Base-by-base conservation (phyloP, 2,113 vertebrate genomes). In the Gallinago undulata region DNA sequence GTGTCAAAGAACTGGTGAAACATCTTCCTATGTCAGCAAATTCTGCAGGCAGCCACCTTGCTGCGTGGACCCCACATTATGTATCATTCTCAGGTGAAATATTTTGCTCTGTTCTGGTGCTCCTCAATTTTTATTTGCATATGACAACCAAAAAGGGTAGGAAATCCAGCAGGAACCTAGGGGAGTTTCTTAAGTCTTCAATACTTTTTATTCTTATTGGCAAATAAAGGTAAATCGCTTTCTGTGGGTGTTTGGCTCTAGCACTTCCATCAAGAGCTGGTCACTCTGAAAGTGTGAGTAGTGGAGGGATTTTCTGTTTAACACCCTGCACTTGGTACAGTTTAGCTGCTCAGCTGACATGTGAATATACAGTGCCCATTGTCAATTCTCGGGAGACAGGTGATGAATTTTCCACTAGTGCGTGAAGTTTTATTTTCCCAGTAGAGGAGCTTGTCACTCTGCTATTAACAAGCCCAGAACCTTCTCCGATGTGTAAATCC, bases 261-360 rank as follows among this genome's bases (percentile, higher is more conserved):
- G 70, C 16, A 4, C 55, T 85, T 79, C 77, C 56, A 68, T 73
- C 62, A 59, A 37, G 70, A 63, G 4, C 37, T 76, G 62, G 78
- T 80, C 41, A 11, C 47, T 90, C 63, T 62, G 50, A 72, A 80
- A 9, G 75, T 59, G 85, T 88, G 90, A 95, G 59, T 30, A 37
- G 87, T 73, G 74, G 59, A 77, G 45, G 59, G 91, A 93, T 96
- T 96, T 95, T 89, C 95, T 95, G 73, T 87, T 94, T 92, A 89
- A 84, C 89, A 69, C 73, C 39, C 56, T 66, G 78, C 19, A 11
- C 53, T 62, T 57, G 79, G 92, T 91, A 11, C 82, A 76, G 28
- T 92, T 84, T 24, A 63, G 80, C 80, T 80, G 76, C 73, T 90
- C 39, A 68, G 81, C 56, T 75, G 74, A 10, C 1, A 3, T 69